Evolutionary conservation across 92 coral and sea anemone species (phyloP), one percentile per base, ranked within the genome.

Genomic region (Anthopleura xanthogrammica): DNA sequence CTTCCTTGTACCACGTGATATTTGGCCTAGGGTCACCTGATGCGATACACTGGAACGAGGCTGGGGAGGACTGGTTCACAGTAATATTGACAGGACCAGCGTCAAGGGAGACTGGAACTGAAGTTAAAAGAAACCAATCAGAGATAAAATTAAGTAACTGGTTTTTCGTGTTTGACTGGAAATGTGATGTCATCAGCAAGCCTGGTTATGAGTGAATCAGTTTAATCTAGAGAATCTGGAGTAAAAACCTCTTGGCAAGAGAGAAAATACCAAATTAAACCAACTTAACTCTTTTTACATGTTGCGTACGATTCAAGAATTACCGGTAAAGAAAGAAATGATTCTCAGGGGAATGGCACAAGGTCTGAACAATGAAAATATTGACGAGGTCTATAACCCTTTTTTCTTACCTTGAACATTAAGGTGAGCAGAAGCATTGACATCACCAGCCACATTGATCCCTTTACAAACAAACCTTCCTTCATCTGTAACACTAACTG

Each of bases 21-120:
- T 78, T 72, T 14, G 99, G 99, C 85, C 79, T 87, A 19, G 99
- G 99, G 87, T 94, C 92, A 43, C 99, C 99, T 64, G 97, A 89
- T 52, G 98, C 94, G 55, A 87, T 65, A 74, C 99, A 97, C 84
- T 78, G 89, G 76, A 97, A 90, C 11, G 94, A 90, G n/a, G 98
- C 99, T 78, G 93, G 43, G 36, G 85, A 89, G 65, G 97, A 92
- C 80, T 92, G 90, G 87, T 97, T 97, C 41, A 94, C 98, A 16
- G 98, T 97, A 76, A 91, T 82, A 77, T 97, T 97, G 79, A 90
- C 90, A 20, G 95, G 99, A 54, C 83, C 85, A 6, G 85, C 76
- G 66, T 89, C 90, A 41, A 97, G 80, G 42, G 92, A 85, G 3
- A 91, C 97, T 64, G 99, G 99, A 17, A 97, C 99, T 96, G 80